Conservation (phyloP, 2,113 vertebrate species). For the Natator depressus region DNA sequence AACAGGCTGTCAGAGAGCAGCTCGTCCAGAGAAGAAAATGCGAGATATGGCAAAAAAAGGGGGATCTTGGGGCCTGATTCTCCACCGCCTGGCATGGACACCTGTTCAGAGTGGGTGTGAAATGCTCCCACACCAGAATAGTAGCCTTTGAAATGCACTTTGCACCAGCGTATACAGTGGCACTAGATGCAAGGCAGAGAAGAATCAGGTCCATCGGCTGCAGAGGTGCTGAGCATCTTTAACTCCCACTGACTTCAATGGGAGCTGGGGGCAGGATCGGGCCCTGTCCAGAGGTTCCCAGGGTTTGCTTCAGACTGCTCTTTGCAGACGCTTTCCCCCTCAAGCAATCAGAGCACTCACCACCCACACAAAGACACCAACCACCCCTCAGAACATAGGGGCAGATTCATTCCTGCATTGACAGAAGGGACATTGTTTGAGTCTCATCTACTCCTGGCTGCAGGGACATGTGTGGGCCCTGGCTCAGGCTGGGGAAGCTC, state of each 20-base stretch:
- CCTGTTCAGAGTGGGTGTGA: accelerated
- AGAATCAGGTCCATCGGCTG: neutral
- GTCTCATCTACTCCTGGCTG: neutral
- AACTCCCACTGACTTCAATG: neutral
- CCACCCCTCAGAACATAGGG: neutral
- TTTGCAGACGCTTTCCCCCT: neutral
- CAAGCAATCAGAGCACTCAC: neutral
- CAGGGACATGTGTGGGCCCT: neutral
- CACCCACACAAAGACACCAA: neutral
- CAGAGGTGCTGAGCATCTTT: neutral
- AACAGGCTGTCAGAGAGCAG: constrained; percentile 41
- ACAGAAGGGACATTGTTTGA: neutral
- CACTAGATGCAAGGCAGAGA: neutral
- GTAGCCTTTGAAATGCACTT: neutral
- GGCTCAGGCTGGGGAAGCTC: neutral
- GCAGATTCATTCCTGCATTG: neutral
- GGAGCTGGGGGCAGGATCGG: neutral
- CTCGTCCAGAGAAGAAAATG: constrained; percentile 56
- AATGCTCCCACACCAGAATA: neutral
- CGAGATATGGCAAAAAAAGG: constrained; percentile 9
- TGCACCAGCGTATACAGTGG: neutral
- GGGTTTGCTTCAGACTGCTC: neutral
- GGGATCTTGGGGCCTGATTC: constrained; percentile 34
- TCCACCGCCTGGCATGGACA: neutral
- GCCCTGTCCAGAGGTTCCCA: neutral